A percentile compares a stretch with the other conserved stretches of the same genome.
Evolutionary conservation across 2,113 vertebrate genomes (phyloP).

Genomic region (Rhabdornis inornatus): DNA sequence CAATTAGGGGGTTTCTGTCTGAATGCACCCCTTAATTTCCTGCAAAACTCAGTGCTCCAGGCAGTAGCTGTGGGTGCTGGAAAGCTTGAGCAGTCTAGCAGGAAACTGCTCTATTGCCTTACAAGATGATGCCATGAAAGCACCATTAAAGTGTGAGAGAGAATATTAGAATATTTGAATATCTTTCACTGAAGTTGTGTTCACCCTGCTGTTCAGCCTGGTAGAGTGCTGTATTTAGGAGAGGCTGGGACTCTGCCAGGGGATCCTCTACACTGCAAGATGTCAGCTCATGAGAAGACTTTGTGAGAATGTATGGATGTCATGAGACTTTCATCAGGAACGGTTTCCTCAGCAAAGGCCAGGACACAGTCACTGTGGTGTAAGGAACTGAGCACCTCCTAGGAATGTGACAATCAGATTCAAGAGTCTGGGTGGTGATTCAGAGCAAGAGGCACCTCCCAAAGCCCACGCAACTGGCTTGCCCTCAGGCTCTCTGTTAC

Average conservation of each 20-base stretch:
- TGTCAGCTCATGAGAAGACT: background rate
- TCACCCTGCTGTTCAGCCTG: background rate
- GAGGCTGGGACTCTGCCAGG: background rate
- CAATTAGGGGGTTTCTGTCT: background rate
- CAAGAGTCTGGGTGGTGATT: background rate
- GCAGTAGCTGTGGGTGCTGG: background rate
- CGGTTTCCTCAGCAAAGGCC: background rate
- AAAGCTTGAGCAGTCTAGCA: background rate
- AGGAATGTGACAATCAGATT: background rate
- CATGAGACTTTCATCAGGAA: background rate
- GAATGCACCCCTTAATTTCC: background rate
- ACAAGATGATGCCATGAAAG: background rate
- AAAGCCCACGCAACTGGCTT: background rate
- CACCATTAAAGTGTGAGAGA: background rate
- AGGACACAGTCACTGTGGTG: background rate
- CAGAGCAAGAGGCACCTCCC: background rate
- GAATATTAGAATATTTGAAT: background rate
- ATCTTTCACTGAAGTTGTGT: background rate
- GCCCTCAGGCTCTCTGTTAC: background rate
- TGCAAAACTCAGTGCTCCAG: background rate
- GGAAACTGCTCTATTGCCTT: background rate
- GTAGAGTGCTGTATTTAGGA: background rate
- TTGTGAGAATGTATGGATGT: background rate
- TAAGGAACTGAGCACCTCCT: background rate
- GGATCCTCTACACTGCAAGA: background rate